Percentiles rank a stretch among this genome's conserved stretches.
phyloP scores from a whole-genome alignment of 2,888 invertebrate species.

The Nomada fucata region DNA sequence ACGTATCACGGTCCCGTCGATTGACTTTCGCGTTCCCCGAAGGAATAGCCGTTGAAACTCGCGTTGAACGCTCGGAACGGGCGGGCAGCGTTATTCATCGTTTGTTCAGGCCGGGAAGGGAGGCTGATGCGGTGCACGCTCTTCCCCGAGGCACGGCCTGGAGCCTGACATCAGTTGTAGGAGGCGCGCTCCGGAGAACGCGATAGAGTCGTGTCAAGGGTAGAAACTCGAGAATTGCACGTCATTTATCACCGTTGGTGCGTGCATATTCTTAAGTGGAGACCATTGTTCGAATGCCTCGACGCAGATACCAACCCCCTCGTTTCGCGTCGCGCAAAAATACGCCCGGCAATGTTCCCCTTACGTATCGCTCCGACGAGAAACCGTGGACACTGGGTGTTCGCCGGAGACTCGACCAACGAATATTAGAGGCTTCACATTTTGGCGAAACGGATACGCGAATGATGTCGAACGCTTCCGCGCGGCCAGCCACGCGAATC shows the following conservation, averaged over 20 bases:
- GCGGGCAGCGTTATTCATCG: slow-evolving; percentile 30
- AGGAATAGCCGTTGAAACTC: slow-evolving; percentile 16
- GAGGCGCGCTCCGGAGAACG: slow-evolving; percentile 59
- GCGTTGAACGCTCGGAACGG: slow-evolving; percentile 13
- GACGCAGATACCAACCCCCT: slow-evolving; percentile 31
- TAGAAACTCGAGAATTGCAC: slow-evolving; percentile 54
- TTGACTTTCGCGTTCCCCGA: background rate
- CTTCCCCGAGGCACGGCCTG: slow-evolving; percentile 52
- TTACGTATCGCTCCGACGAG: background rate
- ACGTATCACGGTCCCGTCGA: slow-evolving; percentile 2
- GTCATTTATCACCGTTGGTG: slow-evolving; percentile 61
- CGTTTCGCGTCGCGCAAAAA: background rate
- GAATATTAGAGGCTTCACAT: no score
- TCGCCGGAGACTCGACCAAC: no score
- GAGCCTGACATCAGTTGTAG: slow-evolving; percentile 69
- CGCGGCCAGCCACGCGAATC: background rate
- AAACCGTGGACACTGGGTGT: background rate
- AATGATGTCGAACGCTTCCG: slow-evolving; percentile 22
- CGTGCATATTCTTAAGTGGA: slow-evolving; percentile 41
- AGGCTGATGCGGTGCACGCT: slow-evolving; percentile 60
- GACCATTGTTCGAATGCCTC: slow-evolving; percentile 49
- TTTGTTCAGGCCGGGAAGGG: slow-evolving; percentile 54
- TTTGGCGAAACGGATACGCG: background rate
- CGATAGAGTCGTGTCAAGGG: slow-evolving; percentile 67
- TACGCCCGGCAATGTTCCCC: background rate